Evolutionary conservation across 2,797 vertebrate species (phyloP).

Genomic region (Gymnocypris eckloni): DNA sequence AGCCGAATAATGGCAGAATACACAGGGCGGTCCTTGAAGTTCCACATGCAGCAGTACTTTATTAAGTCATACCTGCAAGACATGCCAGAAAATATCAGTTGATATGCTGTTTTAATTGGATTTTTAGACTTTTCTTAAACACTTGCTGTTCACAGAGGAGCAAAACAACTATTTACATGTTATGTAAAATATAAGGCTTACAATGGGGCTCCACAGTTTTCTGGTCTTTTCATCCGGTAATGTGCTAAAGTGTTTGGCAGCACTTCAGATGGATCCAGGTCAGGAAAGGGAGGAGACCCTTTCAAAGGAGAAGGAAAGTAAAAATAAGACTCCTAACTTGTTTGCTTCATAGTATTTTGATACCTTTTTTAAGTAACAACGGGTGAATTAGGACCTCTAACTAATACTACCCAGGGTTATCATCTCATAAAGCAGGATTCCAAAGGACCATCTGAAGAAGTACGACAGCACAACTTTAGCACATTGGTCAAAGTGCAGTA

Average conservation of each 20-base stretch:
- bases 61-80: constrained; percentile 76
- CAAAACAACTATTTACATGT: neutral
- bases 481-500: neutral
- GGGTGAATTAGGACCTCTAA: neutral
- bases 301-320: constrained; percentile 17
- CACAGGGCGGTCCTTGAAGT: constrained; percentile 72
- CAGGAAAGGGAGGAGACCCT: constrained; percentile 78
- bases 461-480: constrained; percentile 10
- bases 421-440: constrained; percentile 77
- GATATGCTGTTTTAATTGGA: neutral
- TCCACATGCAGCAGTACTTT: constrained; percentile 80
- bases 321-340: neutral
- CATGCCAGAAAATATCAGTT: neutral
- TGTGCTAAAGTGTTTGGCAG: constrained; percentile 67
- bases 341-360: neutral
- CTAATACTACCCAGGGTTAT: constrained; percentile 74
- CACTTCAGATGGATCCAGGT: constrained; percentile 71
- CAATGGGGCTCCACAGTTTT: constrained; percentile 70
- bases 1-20: constrained; percentile 75
- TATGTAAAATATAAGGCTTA: constrained; percentile 58
- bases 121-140: neutral
- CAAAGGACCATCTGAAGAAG: constrained; percentile 76
- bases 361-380: neutral
- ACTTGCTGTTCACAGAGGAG: neutral
- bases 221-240: constrained; percentile 74